Percentiles rank a stretch among this genome's conserved stretches.
Conservation (phyloP, 1,140 invertebrate species). For the Phymorhynchus buccinoides region DNA sequence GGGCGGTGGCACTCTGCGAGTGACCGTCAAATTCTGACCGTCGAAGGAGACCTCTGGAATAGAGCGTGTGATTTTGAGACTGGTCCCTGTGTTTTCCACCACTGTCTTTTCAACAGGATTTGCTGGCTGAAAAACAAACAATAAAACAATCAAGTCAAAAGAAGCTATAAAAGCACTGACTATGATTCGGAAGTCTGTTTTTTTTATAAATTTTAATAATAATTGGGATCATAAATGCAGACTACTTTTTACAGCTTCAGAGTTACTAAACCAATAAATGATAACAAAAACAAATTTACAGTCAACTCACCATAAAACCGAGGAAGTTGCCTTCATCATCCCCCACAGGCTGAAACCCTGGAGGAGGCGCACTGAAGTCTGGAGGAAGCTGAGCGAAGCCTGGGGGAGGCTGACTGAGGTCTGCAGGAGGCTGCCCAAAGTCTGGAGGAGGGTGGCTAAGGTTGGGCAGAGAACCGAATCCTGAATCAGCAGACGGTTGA, state of each 20-base stretch:
- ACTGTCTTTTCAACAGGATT: conserved; percentile 30
- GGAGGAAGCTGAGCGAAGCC: not conserved
- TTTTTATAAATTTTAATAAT: too few relatives aligned
- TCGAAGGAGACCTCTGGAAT: conserved; percentile 43
- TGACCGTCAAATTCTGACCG: conserved; percentile 38
- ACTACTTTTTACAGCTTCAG: too few relatives aligned
- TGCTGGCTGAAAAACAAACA: conserved; percentile 23
- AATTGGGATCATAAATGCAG: too few relatives aligned
- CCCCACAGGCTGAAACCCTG: not conserved
- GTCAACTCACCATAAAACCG: not conserved
- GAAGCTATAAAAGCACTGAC: not conserved
- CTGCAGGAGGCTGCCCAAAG: not conserved
- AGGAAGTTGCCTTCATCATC: not conserved
- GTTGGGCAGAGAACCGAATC: not conserved
- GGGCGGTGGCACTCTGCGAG: conserved; percentile 27
- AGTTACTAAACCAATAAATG: too few relatives aligned
- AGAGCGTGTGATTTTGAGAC: conserved; percentile 39
- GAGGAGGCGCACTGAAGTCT: not conserved
- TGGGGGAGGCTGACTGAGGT: not conserved
- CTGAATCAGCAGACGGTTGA: not conserved
- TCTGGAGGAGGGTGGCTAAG: not conserved
- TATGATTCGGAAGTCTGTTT: too few relatives aligned
- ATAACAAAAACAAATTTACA: too few relatives aligned
- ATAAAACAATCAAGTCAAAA: not conserved
- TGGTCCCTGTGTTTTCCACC: conserved; percentile 39